Percentiles rank a stretch among this genome's conserved stretches.
Conservation (phyloP, 2,797 vertebrate species). For the Dermochelys coriacea region DNA sequence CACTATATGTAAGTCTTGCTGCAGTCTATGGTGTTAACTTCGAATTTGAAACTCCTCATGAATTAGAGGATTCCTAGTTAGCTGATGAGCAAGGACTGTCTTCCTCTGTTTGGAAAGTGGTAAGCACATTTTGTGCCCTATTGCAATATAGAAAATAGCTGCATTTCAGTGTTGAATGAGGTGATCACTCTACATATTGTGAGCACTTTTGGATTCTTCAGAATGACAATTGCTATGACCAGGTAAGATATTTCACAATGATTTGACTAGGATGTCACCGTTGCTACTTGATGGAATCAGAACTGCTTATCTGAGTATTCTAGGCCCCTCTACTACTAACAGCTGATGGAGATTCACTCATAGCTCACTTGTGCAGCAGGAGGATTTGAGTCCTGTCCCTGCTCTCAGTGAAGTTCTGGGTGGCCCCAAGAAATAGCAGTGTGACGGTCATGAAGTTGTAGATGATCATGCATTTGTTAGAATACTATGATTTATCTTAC, state of each 20-base stretch:
- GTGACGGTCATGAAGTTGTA: background rate
- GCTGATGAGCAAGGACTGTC: background rate
- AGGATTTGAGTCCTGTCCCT: background rate
- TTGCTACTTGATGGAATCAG: background rate
- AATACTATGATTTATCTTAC: background rate
- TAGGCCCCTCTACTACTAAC: background rate
- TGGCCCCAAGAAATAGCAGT: background rate
- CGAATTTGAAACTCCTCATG: background rate
- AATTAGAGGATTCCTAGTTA: background rate
- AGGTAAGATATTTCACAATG: background rate
- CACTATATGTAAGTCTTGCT: background rate
- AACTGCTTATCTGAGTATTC: background rate
- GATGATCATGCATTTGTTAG: background rate
- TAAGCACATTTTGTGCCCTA: background rate
- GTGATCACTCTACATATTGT: fast-evolving
- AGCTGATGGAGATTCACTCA: background rate
- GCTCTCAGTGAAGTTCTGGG: background rate
- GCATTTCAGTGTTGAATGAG: background rate
- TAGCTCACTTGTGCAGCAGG: background rate
- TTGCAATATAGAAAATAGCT: background rate
- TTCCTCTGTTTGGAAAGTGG: background rate
- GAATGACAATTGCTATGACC: background rate
- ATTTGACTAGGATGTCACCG: background rate
- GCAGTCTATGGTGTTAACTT: background rate
- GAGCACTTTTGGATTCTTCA: background rate